Conservation (phyloP, 2,797 vertebrate genomes). For the Trematomus bernacchii region DNA sequence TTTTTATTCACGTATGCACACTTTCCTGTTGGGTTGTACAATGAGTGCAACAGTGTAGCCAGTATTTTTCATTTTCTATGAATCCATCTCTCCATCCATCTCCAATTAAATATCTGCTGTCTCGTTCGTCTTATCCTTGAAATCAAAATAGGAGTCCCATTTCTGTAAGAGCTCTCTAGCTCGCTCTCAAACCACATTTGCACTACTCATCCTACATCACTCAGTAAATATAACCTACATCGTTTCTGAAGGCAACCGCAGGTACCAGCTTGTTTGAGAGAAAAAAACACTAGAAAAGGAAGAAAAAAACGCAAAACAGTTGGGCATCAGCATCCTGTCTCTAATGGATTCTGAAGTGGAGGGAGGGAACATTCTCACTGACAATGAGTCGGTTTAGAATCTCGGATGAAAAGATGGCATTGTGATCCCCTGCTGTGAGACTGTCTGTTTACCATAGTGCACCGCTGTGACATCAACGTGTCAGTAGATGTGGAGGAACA, state of each 20-base stretch:
- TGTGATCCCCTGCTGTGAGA: background rate
- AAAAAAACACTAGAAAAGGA: constrained; percentile 15
- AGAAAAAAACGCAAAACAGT: background rate
- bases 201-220: constrained; percentile 6
- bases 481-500: background rate
- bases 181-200: background rate
- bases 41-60: background rate
- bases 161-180: background rate
- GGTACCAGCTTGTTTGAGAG: constrained; percentile 52
- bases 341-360: constrained; percentile 53
- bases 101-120: background rate
- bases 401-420: background rate
- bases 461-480: background rate
- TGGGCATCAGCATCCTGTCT: constrained; percentile 2
- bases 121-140: background rate
- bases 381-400: constrained; percentile 16
- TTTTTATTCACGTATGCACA: background rate
- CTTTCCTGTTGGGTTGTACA: constrained; percentile 4
- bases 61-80: constrained; percentile 3
- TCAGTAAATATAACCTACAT: constrained; percentile 23
- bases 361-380: constrained; percentile 5
- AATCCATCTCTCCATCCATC: constrained; percentile 2
- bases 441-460: background rate
- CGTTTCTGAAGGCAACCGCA: constrained; percentile 64
- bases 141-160: constrained; percentile 13